Evolutionary conservation across 2,113 vertebrate genomes (phyloP).

Genomic region (Geothlypis trichas): DNA sequence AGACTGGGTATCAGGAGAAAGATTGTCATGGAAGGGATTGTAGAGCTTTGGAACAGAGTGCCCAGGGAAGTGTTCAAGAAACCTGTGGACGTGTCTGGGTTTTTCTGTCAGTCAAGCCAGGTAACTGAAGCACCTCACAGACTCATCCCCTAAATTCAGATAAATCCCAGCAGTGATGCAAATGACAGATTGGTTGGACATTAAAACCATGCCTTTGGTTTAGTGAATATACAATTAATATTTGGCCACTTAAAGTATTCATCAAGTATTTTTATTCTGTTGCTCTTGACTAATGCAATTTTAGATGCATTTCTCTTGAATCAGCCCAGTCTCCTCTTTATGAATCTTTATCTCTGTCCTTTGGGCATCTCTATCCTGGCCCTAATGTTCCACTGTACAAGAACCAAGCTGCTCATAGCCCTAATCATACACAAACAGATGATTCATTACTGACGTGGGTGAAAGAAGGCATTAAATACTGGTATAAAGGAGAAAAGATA

Average conservation of each 20-base stretch:
- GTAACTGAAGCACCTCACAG: not conserved
- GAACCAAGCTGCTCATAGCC: slow-evolving; percentile 18
- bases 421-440: slow-evolving; percentile 8
- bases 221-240: not conserved
- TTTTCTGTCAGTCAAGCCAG: not conserved
- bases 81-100: not conserved
- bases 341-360: slow-evolving; percentile 51
- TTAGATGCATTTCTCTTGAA: not conserved
- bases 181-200: not conserved
- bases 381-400: slow-evolving; percentile 6
- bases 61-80: not conserved
- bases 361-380: slow-evolving; percentile 32
- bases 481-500: slow-evolving; percentile 28
- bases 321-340: slow-evolving; percentile 8
- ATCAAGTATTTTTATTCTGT: slow-evolving; percentile 26
- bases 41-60: not conserved
- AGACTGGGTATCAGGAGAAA: not conserved
- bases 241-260: slow-evolving; percentile 30
- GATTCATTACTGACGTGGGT: slow-evolving; percentile 32
- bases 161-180: not conserved
- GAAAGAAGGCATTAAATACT: slow-evolving; percentile 40
- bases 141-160: not conserved
- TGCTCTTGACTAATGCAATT: slow-evolving; percentile 16
- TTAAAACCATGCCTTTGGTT: not conserved
- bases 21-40: too few relatives aligned